Evolutionary conservation across 2,888 invertebrate species (phyloP), one percentile per base, ranked within the genome.

Genomic region (Digitonthophagus gazella): DNA sequence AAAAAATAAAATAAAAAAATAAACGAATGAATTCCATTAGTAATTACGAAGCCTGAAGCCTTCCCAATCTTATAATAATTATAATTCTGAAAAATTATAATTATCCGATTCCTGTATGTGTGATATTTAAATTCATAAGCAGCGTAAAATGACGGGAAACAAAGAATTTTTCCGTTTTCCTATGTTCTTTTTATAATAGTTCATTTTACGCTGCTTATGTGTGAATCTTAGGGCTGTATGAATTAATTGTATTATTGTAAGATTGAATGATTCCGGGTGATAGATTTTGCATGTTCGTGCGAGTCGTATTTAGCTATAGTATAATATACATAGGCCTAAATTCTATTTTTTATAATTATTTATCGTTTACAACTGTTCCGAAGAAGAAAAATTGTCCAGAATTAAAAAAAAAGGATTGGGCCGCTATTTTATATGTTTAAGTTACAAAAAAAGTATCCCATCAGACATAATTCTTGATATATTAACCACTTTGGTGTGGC

Each of bases 71-170:
- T 74, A 75, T 57, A 74, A 76, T 80, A 80, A 81, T 80, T 80
- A 78, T 80, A 80, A 80, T 80, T 78, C 20, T 72, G 70, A 74
- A n/a, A 75, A 72, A 79, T 80, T 80, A 78, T 80, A 80, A 80
- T 80, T 80, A 79, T 78, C 75, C 77, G 78, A 80, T 81, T 80
- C 81, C 79, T 80, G 81, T 80, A 81, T 81, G 81, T 81, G 81
- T 81, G 81, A 81, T 81, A 81, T 77, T 44, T 77, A 71, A 74
- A 74, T 74, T 69, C 74, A 72, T 71, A 70, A 72, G 67, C 73
- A 68, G 74, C 72, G 69, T 67, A 74, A 74, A 73, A 71, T 67
- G 68, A 67, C 67, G 69, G 68, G 66, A 65, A 68, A 44, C 57
- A 1, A 57, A 15, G 63, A 70, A 63, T 69, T 65, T 65, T 63